phyloP scores from a whole-genome alignment of 2,888 invertebrate genomes.

The Drosophila anomalipes region DNA sequence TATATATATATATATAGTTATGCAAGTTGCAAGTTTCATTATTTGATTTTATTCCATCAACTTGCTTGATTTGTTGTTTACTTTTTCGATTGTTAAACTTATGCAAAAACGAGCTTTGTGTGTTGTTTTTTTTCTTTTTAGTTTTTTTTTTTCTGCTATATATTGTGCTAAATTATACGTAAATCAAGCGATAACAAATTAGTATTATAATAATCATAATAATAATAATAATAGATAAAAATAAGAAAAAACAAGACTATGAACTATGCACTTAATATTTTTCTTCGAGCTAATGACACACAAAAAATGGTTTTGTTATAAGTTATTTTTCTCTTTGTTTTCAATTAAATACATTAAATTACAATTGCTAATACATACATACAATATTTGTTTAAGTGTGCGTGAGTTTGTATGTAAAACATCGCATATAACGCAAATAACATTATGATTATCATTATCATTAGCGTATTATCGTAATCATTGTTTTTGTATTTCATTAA shows the following conservation, averaged over 20 bases:
- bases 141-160: slow-evolving; percentile 24
- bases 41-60: slow-evolving; percentile 20
- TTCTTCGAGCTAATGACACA: slow-evolving; percentile 52
- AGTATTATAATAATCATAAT: slow-evolving; percentile 49
- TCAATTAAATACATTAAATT: slow-evolving; percentile 77
- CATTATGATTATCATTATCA: slow-evolving; percentile 53
- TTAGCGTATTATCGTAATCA: slow-evolving; percentile 59
- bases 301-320: slow-evolving; percentile 36
- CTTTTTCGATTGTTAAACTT: slow-evolving; percentile 29
- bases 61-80: slow-evolving; percentile 22
- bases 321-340: slow-evolving; percentile 29
- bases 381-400: slow-evolving; percentile 37
- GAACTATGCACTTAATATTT: slow-evolving; percentile 54
- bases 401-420: slow-evolving; percentile 39
- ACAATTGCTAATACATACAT: slow-evolving; percentile 78
- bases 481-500: slow-evolving; percentile 43
- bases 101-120: slow-evolving; percentile 30
- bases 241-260: slow-evolving; percentile 58
- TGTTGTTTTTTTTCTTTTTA: slow-evolving; percentile 9
- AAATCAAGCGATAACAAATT: slow-evolving; percentile 75
- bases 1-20: slow-evolving; percentile 28
- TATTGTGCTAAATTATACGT: slow-evolving; percentile 71
- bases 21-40: slow-evolving; percentile 10
- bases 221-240: slow-evolving; percentile 57
- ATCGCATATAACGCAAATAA: slow-evolving; percentile 25